These are phyloP conservation scores for Apistogramma diplotaenia DNA, from an alignment of 2,113 vertebrate genomes.

Conservation along the genomic window DNA sequence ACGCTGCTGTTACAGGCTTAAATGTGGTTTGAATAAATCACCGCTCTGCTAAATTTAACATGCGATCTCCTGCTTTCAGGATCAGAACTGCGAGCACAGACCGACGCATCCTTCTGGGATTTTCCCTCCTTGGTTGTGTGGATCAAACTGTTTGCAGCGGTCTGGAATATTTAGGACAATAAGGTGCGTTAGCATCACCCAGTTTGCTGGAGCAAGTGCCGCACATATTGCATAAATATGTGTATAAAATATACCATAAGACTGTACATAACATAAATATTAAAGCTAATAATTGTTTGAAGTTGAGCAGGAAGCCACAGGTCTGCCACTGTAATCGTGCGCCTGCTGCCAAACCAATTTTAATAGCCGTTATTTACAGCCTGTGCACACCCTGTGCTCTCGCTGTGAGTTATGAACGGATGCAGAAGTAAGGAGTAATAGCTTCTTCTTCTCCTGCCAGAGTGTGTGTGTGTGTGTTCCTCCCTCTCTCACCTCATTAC, in stretches of 20 bases:
- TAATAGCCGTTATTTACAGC: conserved; percentile 54
- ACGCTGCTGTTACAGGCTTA: too few relatives aligned
- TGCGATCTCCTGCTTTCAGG: too few relatives aligned
- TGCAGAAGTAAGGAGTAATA: conserved; percentile 12
- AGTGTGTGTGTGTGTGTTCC: conserved; percentile 17
- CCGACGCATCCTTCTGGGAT: too few relatives aligned
- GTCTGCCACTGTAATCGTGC: not conserved
- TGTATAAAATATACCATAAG: not conserved
- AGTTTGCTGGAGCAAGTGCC: not conserved
- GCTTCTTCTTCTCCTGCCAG: conserved; percentile 17
- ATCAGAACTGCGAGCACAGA: too few relatives aligned
- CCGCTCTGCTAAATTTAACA: too few relatives aligned
- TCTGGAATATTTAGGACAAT: too few relatives aligned
- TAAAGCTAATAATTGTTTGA: conserved; percentile 11
- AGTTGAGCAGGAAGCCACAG: conserved; percentile 16
- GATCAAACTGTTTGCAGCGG: too few relatives aligned
- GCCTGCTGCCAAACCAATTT: conserved; percentile 47
- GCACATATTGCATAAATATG: not conserved
- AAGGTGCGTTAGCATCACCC: too few relatives aligned
- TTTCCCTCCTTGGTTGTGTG: too few relatives aligned
- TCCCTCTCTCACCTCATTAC: conserved; percentile 76
- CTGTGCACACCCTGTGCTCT: conserved; percentile 3
- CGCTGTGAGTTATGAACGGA: not conserved
- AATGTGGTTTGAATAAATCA: too few relatives aligned
- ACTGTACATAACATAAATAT: not conserved